Evolutionary conservation across 1,140 invertebrate species (phyloP), one percentile per base, ranked within the genome.

Genomic region (Bombus sibiricus): DNA sequence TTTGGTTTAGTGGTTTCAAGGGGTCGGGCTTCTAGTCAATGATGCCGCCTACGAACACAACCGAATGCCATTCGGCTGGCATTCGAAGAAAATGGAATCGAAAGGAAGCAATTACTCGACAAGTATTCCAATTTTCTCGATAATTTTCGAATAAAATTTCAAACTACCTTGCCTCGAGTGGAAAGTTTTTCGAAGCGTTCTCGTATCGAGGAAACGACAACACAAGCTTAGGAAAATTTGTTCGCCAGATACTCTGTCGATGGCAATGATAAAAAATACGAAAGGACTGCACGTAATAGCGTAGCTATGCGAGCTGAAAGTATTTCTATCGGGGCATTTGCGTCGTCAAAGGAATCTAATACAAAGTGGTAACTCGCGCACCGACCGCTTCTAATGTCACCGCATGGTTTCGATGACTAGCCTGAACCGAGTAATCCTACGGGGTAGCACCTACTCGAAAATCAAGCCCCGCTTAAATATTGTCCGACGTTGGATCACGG

Each of bases 1-100:
- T 94, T 94, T 93, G 88, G 83, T 93, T 93, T 93, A 93, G 90
- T 92, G 91, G 92, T 88, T 86, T 74, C 76, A 62, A 83, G 86
- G 86, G 77, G 74, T 34, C 32, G 64, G 22, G 41, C 66, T 43
- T 80, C 74, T 41, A 80, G 83, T 71, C 39, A 74, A 78, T 66
- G 73, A 79, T 28, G 76, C 66, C 37, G 37, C 71, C 47, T 53
- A 12, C 15, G 28, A 34, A 39, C n/a, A 69, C 75, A 10, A 32
- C n/a, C 41, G 71, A 75, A 75, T 39, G 37, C 22, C 81, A 25
- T 25, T 37, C 39, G 22, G 47, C 37, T 53, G 47, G 10, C 57
- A 25, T 25, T 68, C 39, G 22, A 32, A 18, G 64, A n/a, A 34
- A 66, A 66, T 34, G 32, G n/a, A 66, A 66, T 66, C 64, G 64